These are phyloP conservation scores for Aethes cnicana DNA, from an alignment of 2,888 invertebrate species.

Conservation along the genomic window DNA sequence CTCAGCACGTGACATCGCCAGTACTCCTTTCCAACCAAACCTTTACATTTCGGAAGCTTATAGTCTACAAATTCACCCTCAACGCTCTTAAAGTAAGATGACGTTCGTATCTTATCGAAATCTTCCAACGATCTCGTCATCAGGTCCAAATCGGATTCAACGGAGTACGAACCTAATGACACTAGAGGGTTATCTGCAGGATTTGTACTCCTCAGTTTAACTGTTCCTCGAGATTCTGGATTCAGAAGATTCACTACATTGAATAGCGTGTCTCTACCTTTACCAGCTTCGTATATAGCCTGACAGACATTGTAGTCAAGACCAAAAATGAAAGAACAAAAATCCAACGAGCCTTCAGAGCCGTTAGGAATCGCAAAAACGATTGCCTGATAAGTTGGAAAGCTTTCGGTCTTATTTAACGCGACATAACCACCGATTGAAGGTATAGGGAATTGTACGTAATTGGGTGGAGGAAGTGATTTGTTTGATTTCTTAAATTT, in stretches of 20 bases:
- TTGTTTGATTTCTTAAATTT: conserved; percentile 27
- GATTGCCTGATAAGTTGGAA: conserved; percentile 57
- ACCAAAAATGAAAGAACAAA: conserved; percentile 37
- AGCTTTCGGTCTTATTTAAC: conserved; percentile 78
- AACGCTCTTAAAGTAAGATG: conserved; percentile 57
- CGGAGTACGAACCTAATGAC: conserved; percentile 80
- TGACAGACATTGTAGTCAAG: conserved; percentile 41
- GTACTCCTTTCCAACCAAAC: conserved; percentile 75
- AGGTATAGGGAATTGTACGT: conserved; percentile 47
- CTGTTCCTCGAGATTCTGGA: conserved; percentile 74
- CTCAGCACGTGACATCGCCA: conserved; percentile 86
- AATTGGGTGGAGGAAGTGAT: conserved; percentile 49
- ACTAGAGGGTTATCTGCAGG: conserved; percentile 81
- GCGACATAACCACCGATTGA: conserved; percentile 62
- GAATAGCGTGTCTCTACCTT: conserved; percentile 35
- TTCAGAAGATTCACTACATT: conserved; percentile 43
- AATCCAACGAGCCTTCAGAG: conserved; percentile 30
- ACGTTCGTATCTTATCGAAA: conserved; percentile 52
- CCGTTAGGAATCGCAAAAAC: conserved; percentile 35
- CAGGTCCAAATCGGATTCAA: conserved; percentile 72
- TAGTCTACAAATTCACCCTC: conserved; percentile 46
- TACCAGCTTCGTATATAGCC: conserved; percentile 32
- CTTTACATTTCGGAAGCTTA: conserved; percentile 39
- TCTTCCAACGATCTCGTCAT: conserved; percentile 57
- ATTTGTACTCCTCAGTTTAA: conserved; percentile 77